Percentiles rank a stretch among this genome's conserved stretches.
Evolutionary conservation across 2,797 vertebrate genomes (phyloP).

Genomic region (Propithecus deckenii): DNA sequence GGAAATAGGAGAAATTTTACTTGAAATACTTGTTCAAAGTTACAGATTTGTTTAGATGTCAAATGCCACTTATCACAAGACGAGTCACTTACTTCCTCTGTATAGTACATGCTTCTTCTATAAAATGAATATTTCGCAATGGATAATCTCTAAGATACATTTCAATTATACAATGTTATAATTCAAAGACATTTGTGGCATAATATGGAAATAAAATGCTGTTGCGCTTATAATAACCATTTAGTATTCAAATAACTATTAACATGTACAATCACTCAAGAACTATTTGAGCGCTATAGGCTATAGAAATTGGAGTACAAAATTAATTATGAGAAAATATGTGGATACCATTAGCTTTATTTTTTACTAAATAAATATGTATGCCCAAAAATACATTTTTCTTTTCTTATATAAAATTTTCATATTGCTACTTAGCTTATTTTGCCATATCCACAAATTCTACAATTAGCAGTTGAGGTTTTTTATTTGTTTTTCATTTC

Average conservation of each 20-base stretch:
- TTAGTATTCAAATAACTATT: not conserved
- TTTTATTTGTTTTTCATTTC: slow-evolving; percentile 60
- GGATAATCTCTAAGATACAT: not conserved
- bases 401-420: not conserved
- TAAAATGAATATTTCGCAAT: not conserved
- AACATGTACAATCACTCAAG: not conserved
- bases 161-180: not conserved
- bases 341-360: not conserved
- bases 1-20: not conserved
- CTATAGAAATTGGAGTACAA: not conserved
- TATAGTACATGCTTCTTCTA: not conserved
- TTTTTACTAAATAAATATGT: not conserved
- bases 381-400: slow-evolving; percentile 18
- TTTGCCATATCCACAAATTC: not conserved
- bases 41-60: not conserved
- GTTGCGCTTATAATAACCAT: not conserved
- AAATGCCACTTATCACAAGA: not conserved
- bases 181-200: not conserved
- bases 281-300: not conserved
- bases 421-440: not conserved
- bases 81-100: not conserved
- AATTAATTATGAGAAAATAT: not conserved
- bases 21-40: not conserved
- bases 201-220: not conserved
- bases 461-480: slow-evolving; percentile 20